Base-by-base conservation (phyloP, 2,113 vertebrate genomes). In the Herpailurus yagouaroundi region DNA sequence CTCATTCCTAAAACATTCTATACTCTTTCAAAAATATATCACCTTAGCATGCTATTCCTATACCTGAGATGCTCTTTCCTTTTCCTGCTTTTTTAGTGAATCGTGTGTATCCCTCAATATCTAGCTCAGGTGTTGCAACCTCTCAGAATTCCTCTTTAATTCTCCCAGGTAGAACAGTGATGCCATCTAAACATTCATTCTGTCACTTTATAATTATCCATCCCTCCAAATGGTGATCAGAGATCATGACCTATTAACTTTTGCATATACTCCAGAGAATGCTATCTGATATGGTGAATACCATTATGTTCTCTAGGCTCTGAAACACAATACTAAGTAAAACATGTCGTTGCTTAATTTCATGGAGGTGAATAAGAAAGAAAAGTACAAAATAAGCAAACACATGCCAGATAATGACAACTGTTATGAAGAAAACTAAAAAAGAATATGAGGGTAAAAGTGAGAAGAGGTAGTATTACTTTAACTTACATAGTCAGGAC, bases 361-460 rank as follows among this genome's bases (percentile, higher is more conserved):
- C 50, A 74, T 41, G 18, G 52, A 55, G 4, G 19, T 81, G 6
- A 76, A 11, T 19, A 69, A 88, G 33, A 73, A 88, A 80, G 16
- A 63, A 87, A 95, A 73, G 15, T 57, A 48, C 86, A 93, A 82
- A 96, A 63, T 74, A 68, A 80, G 18, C 3, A 96, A 64, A 71
- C 77, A 79, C 36, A 23, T 85, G 9, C 29, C 48, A 88, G 27
- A 29, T 83, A 27, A 41, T 63, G 21, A 74, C 25, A 85, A 82
- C 45, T 83, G 11, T 36, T 83, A 36, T 69, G 25, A 93, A 93
- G 19, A 77, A 92, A 95, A 92, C 31, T 29, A 63, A 88, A 50
- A 80, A 5, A 50, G 14, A 13, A 4, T 55, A 94, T 50, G 12
- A 3, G 52, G 21, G 38, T 57, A 63, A 83, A 96, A 92, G 27